A percentile compares a stretch with the other conserved stretches of the same genome.
phyloP scores from a whole-genome alignment of 2,797 vertebrate species.

The Tarsius wallacei region DNA sequence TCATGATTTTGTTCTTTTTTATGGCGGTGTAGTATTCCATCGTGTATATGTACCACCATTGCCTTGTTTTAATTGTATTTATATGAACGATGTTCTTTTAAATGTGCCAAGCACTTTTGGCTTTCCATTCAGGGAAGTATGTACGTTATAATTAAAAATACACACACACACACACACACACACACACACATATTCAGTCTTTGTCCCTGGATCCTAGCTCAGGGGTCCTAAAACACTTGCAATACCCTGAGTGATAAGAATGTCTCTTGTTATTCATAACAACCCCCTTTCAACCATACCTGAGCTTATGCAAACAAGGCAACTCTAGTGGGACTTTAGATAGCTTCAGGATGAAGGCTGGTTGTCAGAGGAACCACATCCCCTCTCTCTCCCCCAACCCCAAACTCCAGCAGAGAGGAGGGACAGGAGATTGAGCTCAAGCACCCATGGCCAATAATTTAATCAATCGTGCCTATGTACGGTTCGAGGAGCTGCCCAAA shows the following conservation, averaged over 20 bases:
- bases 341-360: neutral
- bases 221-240: neutral
- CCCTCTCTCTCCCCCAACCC: neutral
- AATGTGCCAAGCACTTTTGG: neutral
- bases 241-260: neutral
- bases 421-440: neutral
- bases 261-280: neutral
- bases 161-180: neutral
- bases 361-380: neutral
- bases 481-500: neutral
- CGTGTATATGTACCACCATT: too few relatives aligned
- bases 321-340: neutral
- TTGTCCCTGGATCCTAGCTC: neutral
- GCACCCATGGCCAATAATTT: neutral
- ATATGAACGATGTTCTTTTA: constrained; percentile 34
- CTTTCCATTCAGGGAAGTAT: constrained; percentile 19
- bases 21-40: too few relatives aligned
- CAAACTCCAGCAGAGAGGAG: neutral
- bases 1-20: too few relatives aligned
- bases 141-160: neutral
- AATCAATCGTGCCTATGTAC: neutral
- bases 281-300: neutral
- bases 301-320: neutral
- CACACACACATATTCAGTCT: neutral
- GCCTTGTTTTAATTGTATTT: constrained; percentile 10